Evolutionary conservation across 2,797 vertebrate species (phyloP), one percentile per base, ranked within the genome.

Genomic region (Pipistrellus pipistrellus): DNA sequence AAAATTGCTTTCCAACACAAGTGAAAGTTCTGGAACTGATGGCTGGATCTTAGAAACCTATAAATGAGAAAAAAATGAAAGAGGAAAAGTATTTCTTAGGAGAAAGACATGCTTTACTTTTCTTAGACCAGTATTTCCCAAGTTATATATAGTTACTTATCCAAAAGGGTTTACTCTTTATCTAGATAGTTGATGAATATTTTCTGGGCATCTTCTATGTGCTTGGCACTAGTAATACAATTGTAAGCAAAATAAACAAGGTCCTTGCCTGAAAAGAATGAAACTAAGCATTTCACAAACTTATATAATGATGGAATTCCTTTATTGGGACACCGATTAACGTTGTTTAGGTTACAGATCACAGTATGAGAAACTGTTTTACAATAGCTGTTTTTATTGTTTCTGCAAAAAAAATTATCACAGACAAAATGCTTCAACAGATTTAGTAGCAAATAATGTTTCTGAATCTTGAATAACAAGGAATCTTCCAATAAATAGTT

Each of bases 21-120:
- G 97, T 0, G 99, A 99, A 44, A 99, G 98, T 93, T 99, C 99
- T 3, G 99, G 99, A 89, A 99, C 99, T 2, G 98, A 99, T 21
- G 99, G 99, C 84, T 99, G 99, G 92, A 99, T 98, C 85, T 97
- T 98, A 48, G 98, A 98, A 78, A 98, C 94, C 99, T 99, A 97
- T 75, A 98, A 98, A n/a, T 4, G 14, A 86, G 46, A 85, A n/a
- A 95, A n/a, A 96, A 75, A 85, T 66, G 10, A 64, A 90, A 86
- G 23, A 93, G 4, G 18, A 85, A 87, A 93, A 68, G 25, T 44
- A 64, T 41, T 75, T 93, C 84, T 94, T 64, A 90, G 51, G 18
- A 95, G 27, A 92, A 69, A 71, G 53, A 68, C 17, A 71, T 64
- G 59, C 21, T 72, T 90, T 55, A 87, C 35, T 89, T 95, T 87